Conservation (phyloP, 2,888 invertebrate species). For the Ophion slaviceki region DNA sequence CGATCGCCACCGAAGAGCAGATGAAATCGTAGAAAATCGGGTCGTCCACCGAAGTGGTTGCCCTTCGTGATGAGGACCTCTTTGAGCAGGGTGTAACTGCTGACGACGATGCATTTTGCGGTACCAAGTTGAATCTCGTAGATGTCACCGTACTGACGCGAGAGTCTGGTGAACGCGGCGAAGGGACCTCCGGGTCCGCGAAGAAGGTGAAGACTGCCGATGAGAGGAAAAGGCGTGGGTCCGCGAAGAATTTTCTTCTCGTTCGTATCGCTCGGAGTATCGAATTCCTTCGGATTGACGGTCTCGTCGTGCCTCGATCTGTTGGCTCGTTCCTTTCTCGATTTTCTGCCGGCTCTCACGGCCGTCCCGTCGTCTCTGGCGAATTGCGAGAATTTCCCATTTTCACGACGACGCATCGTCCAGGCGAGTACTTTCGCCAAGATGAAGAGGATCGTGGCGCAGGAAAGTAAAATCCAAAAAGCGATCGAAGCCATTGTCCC, state of each 20-base stretch:
- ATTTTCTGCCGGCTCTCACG: constrained; percentile 28
- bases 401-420: neutral
- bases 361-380: constrained; percentile 11
- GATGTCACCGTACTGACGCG: constrained; percentile 89
- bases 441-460: constrained; percentile 56
- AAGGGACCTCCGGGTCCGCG: constrained; percentile 88
- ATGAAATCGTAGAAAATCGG: constrained; percentile 92
- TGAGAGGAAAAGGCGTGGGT: constrained; percentile 85
- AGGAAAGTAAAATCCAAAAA: constrained; percentile 61
- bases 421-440: constrained; percentile 34
- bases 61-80: constrained; percentile 92
- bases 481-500: constrained; percentile 47
- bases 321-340: constrained; percentile 30
- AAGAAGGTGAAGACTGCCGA: constrained; percentile 89
- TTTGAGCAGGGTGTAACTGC: constrained; percentile 88
- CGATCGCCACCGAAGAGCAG: constrained; percentile 93
- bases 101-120: constrained; percentile 90
- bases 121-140: constrained; percentile 89
- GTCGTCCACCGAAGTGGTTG: constrained; percentile 92
- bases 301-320: neutral
- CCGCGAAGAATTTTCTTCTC: constrained; percentile 68
- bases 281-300: constrained; percentile 1
- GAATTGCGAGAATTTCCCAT: neutral
- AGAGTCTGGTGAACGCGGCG: constrained; percentile 89
- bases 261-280: neutral